A percentile compares a stretch with the other conserved stretches of the same genome.
Evolutionary conservation across 2,113 vertebrate genomes (phyloP).

Genomic region (Siniperca chuatsi): DNA sequence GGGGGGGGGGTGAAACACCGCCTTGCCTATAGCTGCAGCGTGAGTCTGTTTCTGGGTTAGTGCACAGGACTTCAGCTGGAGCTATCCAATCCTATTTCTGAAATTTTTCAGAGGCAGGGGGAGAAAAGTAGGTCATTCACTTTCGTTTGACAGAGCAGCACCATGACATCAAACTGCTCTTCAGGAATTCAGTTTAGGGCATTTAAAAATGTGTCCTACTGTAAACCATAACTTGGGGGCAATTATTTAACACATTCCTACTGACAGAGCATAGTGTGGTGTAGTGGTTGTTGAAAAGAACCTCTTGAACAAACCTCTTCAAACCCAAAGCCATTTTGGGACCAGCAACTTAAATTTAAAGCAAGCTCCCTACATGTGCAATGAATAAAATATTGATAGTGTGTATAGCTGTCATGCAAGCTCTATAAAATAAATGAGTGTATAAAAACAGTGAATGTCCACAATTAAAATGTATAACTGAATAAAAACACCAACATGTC

Average conservation of each 20-base stretch:
- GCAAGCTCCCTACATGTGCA: conserved; percentile 34
- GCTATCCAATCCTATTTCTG: conserved; percentile 82
- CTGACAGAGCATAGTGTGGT: background rate
- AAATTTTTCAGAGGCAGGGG: conserved; percentile 81
- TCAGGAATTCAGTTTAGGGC: conserved; percentile 79
- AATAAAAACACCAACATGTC: background rate
- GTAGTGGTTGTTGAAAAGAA: conserved; percentile 11
- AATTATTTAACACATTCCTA: conserved; percentile 27
- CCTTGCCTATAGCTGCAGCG: conserved; percentile 78
- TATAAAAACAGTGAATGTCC: conserved; percentile 27
- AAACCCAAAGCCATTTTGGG: conserved; percentile 40
- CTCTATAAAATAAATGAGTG: conserved; percentile 60
- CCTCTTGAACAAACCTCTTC: background rate
- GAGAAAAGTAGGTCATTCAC: conserved; percentile 83
- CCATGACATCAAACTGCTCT: conserved; percentile 78
- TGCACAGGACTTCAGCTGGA: conserved; percentile 81
- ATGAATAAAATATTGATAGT: conserved; percentile 65
- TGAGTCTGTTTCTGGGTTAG: conserved; percentile 82
- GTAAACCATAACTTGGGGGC: conserved; percentile 66
- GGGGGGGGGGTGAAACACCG: conserved; percentile 64
- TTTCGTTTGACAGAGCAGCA: conserved; percentile 78
- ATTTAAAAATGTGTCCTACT: conserved; percentile 73
- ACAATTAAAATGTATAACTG: conserved; percentile 16
- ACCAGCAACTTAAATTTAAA: conserved; percentile 30
- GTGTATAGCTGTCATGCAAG: conserved; percentile 39